Conservation (phyloP, 2,113 vertebrate species). For the Otus sunia region DNA sequence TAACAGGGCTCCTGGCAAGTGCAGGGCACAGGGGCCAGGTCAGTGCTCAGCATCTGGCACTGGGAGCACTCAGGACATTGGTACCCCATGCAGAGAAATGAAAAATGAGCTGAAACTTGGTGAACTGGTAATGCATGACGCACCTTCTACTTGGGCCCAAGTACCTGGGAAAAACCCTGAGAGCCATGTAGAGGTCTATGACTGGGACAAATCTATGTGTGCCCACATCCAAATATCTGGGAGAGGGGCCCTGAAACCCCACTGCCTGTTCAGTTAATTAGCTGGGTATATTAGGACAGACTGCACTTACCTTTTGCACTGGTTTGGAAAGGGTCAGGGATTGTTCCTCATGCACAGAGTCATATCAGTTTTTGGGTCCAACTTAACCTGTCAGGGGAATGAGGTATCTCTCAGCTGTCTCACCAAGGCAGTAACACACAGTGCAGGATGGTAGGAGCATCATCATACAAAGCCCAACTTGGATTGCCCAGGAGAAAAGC, state of each 20-base stretch:
- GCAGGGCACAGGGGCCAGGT: accelerated
- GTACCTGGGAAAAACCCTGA: background rate
- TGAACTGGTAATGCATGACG: background rate
- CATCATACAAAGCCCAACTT: background rate
- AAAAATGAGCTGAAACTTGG: accelerated
- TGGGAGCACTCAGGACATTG: accelerated
- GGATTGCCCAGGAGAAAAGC: background rate
- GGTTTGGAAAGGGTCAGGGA: background rate
- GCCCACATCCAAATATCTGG: background rate
- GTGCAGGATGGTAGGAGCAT: background rate
- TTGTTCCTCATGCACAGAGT: background rate
- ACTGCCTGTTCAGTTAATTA: accelerated
- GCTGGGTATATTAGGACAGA: background rate
- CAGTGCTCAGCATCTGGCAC: background rate
- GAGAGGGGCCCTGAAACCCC: background rate
- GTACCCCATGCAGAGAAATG: background rate
- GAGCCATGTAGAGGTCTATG: accelerated
- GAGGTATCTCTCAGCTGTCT: background rate
- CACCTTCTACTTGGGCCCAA: background rate
- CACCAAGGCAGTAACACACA: no score
- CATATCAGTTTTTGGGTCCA: background rate
- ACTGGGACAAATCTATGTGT: background rate
- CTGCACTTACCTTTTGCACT: background rate
- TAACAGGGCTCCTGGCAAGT: background rate
- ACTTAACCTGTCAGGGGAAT: background rate